Percentiles rank a stretch among this genome's conserved stretches.
phyloP scores from a whole-genome alignment of 2,113 vertebrate genomes.

The Gracilinanus agilis region DNA sequence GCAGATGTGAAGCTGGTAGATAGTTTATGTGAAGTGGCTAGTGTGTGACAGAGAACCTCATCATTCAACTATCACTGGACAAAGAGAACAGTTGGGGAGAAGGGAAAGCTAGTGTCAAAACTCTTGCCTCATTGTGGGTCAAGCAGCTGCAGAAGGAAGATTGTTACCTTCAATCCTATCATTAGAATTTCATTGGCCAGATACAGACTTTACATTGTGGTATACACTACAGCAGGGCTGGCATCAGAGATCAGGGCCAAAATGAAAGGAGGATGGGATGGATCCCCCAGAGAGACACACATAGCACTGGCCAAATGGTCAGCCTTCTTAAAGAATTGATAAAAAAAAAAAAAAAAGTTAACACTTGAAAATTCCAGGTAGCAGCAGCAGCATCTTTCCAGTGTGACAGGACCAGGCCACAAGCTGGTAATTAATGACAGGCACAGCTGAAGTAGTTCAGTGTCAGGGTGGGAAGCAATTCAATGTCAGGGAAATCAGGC shows the following conservation, averaged over 20 bases:
- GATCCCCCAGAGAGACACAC: neutral
- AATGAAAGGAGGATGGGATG: neutral
- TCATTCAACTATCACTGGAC: neutral
- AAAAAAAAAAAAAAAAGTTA: neutral
- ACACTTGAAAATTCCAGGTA: neutral
- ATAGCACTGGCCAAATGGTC: neutral
- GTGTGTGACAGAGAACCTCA: neutral
- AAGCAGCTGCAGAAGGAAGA: conserved; percentile 3
- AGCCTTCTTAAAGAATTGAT: neutral
- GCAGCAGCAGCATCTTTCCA: neutral
- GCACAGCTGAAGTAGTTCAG: neutral
- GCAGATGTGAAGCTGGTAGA: neutral
- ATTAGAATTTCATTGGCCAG: neutral
- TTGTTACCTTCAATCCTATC: conserved; percentile 5
- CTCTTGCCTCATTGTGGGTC: neutral
- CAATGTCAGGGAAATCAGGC: neutral
- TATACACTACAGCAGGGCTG: neutral
- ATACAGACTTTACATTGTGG: neutral
- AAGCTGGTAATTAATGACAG: neutral
- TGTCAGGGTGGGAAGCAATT: neutral
- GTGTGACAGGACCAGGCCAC: neutral
- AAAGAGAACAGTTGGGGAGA: neutral
- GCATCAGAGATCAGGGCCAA: neutral
- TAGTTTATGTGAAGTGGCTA: neutral
- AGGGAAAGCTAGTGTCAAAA: neutral